Percentiles rank a stretch among this genome's conserved stretches.
These are phyloP conservation scores for Halcyon malimbica DNA, from an alignment of 2,113 vertebrate genomes.

Conservation along the genomic window DNA sequence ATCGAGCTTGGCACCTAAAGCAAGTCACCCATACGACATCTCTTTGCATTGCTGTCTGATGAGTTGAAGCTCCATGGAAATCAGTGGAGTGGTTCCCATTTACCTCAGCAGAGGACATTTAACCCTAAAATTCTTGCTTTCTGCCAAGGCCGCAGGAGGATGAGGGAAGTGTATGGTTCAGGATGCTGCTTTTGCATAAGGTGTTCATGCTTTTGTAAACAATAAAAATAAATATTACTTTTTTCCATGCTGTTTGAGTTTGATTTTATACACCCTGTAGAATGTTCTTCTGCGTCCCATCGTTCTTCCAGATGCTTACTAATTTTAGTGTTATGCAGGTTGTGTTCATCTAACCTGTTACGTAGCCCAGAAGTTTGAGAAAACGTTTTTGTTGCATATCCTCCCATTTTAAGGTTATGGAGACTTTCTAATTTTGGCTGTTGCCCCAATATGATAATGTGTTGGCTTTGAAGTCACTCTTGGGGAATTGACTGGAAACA, in stretches of 20 bases:
- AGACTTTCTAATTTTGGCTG: background rate
- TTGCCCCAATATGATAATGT: background rate
- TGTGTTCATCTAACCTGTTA: background rate
- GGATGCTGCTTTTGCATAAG: conserved; percentile 50
- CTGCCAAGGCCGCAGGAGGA: background rate
- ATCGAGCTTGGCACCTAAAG: background rate
- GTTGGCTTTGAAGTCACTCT: background rate
- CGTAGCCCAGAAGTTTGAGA: background rate
- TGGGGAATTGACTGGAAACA: background rate
- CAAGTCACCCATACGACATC: background rate
- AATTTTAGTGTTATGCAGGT: background rate
- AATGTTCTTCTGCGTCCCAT: background rate
- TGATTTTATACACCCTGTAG: background rate
- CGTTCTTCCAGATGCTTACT: background rate
- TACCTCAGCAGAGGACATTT: background rate
- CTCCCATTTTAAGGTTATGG: background rate
- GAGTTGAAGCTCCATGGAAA: background rate
- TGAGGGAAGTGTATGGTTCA: conserved; percentile 18
- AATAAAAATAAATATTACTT: conserved; percentile 61
- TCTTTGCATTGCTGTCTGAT: background rate
- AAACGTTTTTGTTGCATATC: background rate
- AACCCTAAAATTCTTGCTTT: conserved; percentile 14
- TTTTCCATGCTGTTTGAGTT: conserved; percentile 49
- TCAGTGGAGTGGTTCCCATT: background rate
- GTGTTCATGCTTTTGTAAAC: conserved; percentile 67